Percentiles rank a stretch among this genome's conserved stretches.
These are phyloP conservation scores for Hoplias malabaricus DNA, from an alignment of 2,113 vertebrate species.

Conservation along the genomic window DNA sequence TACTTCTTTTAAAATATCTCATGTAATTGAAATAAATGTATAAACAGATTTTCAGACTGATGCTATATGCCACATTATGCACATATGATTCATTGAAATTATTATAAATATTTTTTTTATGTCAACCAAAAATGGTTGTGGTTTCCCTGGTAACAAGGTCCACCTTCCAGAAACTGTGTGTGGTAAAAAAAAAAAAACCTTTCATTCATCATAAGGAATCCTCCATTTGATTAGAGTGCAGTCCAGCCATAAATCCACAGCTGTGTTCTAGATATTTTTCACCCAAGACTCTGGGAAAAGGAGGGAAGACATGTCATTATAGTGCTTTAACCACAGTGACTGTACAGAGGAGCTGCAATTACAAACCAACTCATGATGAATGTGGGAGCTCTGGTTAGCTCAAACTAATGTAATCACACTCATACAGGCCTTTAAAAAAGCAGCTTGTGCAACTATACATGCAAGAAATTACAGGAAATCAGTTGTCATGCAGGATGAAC, in stretches of 20 bases:
- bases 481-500: too few species aligned
- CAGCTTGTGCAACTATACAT: not conserved
- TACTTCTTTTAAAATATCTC: too few species aligned
- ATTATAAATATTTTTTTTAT: too few species aligned
- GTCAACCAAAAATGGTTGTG: too few species aligned
- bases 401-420: conserved; percentile 9
- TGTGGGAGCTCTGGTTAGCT: conserved; percentile 9
- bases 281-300: conserved; percentile 7
- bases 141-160: not conserved
- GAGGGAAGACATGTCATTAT: conserved; percentile 9
- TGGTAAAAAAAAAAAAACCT: not conserved
- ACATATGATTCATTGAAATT: too few species aligned
- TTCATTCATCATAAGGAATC: conserved; percentile 34
- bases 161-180: not conserved
- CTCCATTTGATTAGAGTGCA: conserved; percentile 63
- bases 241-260: conserved; percentile 64
- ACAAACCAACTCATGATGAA: conserved; percentile 22
- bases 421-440: not conserved
- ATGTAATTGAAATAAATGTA: too few species aligned
- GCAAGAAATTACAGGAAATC: too few species aligned
- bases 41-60: too few species aligned
- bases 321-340: not conserved
- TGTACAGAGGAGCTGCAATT: not conserved
- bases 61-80: too few species aligned
- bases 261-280: conserved; percentile 62